These are phyloP conservation scores for Apamea anceps DNA, from an alignment of 2,888 invertebrate genomes.

Conservation along the genomic window DNA sequence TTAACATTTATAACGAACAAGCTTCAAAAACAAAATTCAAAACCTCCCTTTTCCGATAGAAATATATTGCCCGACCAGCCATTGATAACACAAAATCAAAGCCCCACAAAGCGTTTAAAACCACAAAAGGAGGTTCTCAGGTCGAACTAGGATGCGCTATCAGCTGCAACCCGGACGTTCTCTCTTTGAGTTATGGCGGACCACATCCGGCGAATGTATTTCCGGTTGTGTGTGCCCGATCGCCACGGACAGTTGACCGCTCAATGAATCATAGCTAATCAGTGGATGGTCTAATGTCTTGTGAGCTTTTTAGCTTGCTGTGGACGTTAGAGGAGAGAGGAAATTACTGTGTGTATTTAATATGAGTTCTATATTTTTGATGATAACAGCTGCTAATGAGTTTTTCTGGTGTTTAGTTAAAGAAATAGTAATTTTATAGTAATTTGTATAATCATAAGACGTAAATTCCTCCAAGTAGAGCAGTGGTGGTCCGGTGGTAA, in stretches of 20 bases:
- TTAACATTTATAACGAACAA: neutral
- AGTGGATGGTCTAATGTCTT: slow-evolving; percentile 67
- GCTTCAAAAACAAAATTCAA: neutral
- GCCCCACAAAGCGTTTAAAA: slow-evolving; percentile 58
- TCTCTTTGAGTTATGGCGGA: slow-evolving; percentile 86
- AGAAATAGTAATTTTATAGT: neutral
- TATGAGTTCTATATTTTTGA: slow-evolving; percentile 27
- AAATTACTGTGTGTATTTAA: slow-evolving; percentile 39
- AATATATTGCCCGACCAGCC: slow-evolving; percentile 20
- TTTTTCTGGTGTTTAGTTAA: neutral
- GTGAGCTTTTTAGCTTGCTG: slow-evolving; percentile 51
- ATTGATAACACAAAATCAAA: slow-evolving; percentile 48
- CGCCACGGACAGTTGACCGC: slow-evolving; percentile 82
- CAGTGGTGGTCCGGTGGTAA: no score
- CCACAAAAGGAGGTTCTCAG: slow-evolving; percentile 69
- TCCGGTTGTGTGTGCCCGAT: slow-evolving; percentile 81
- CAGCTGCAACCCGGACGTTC: slow-evolving; percentile 82
- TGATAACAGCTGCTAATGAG: slow-evolving; percentile 41
- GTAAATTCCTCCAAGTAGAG: no score
- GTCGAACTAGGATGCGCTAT: slow-evolving; percentile 75
- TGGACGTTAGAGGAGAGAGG: slow-evolving; percentile 17
- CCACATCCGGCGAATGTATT: slow-evolving; percentile 86
- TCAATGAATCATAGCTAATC: slow-evolving; percentile 86
- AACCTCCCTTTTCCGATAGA: neutral
- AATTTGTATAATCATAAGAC: no score